phyloP scores from a whole-genome alignment of 2,888 invertebrate species.

The Polydrusus tereticollis region DNA sequence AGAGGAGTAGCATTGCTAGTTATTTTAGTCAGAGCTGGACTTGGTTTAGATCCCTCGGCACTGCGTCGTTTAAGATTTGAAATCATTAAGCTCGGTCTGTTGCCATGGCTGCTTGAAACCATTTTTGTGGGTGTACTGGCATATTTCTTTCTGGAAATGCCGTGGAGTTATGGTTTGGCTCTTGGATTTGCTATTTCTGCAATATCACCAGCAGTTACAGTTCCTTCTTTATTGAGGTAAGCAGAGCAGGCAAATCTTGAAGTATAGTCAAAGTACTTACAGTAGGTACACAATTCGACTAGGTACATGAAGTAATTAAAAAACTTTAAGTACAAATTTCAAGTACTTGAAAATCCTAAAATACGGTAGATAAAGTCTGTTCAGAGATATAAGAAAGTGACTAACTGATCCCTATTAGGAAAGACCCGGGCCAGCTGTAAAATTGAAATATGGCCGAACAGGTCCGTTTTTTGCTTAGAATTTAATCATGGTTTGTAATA shows the following conservation, averaged over 20 bases:
- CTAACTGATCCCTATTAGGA: no score
- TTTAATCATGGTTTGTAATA: no score
- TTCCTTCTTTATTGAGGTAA: constrained; percentile 83
- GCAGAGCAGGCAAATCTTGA: no score
- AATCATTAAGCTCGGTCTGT: constrained; percentile 85
- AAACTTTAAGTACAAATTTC: no score
- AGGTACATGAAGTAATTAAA: no score
- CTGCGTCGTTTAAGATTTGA: constrained; percentile 86
- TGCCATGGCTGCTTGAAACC: constrained; percentile 89
- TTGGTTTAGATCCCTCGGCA: constrained; percentile 91
- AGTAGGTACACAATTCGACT: not conserved
- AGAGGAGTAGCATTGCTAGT: constrained; percentile 93
- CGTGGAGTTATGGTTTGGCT: constrained; percentile 88
- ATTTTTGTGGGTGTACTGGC: constrained; percentile 77
- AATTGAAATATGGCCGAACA: no score
- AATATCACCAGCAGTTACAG: constrained; percentile 96
- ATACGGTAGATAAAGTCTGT: no score
- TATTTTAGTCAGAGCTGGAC: constrained; percentile 91
- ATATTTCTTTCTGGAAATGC: constrained; percentile 81
- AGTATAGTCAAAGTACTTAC: no score
- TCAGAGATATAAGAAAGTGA: no score
- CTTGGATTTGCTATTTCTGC: constrained; percentile 91
- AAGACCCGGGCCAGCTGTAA: no score
- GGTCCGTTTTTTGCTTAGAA: no score
- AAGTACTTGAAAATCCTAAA: no score